Conservation (phyloP, 2,113 vertebrate species). For the Hystrix cristata region DNA sequence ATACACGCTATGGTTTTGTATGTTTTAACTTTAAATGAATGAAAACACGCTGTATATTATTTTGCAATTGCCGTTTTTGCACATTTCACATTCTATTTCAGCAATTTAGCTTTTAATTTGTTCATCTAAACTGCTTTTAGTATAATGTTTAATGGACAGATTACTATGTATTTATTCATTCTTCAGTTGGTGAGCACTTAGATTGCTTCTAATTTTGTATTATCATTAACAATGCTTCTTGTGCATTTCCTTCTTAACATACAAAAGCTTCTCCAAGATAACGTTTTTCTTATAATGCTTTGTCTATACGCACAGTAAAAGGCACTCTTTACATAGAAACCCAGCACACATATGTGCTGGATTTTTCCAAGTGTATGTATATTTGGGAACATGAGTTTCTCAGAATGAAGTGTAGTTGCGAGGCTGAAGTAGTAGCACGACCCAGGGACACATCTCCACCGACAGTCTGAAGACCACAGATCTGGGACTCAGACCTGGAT, state of each 20-base stretch:
- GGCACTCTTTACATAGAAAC: background rate
- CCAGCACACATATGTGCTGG: background rate
- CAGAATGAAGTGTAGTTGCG: background rate
- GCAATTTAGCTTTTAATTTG: background rate
- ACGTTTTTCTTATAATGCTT: background rate
- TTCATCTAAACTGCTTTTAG: slow-evolving; percentile 24
- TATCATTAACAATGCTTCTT: background rate
- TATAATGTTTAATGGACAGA: background rate
- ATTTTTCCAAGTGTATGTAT: background rate
- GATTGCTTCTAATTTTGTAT: background rate
- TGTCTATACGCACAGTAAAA: background rate
- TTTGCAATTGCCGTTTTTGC: background rate
- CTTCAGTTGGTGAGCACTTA: background rate
- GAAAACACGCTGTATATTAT: background rate
- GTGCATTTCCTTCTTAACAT: background rate
- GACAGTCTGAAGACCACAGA: background rate
- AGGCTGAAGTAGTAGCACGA: background rate
- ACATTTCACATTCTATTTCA: background rate
- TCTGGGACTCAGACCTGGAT: background rate
- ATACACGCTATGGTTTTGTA: background rate
- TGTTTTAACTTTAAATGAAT: background rate
- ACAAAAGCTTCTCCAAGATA: background rate
- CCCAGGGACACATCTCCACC: background rate
- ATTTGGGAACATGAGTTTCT: background rate
- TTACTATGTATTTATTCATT: background rate